Evolutionary conservation across 2,888 invertebrate genomes (phyloP).

Genomic region (Deilephila elpenor): DNA sequence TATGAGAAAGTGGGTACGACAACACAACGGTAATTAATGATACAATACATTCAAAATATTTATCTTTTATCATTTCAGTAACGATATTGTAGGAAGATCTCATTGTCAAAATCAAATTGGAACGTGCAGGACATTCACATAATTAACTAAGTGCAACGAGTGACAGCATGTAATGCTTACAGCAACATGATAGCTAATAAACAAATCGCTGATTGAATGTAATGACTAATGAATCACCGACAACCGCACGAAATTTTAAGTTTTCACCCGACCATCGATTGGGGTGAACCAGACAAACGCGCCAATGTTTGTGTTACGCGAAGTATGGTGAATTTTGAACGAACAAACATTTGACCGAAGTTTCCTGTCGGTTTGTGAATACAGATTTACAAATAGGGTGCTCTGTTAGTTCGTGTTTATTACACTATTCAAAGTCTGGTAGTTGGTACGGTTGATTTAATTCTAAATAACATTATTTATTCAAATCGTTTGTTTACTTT

Average conservation of each 20-base stretch:
- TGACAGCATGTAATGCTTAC: neutral
- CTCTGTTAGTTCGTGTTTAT: slow-evolving; percentile 3
- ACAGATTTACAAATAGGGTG: slow-evolving; percentile 12
- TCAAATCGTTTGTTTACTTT: neutral
- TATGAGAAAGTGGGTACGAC: too few relatives aligned
- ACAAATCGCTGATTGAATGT: neutral
- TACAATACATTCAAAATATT: too few relatives aligned
- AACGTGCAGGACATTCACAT: neutral
- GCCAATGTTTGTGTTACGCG: slow-evolving; percentile 21
- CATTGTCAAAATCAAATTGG: neutral
- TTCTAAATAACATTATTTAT: neutral
- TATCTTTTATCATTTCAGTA: too few relatives aligned
- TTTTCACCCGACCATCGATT: slow-evolving; percentile 16
- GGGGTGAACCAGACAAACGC: slow-evolving; percentile 11
- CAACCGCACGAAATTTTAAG: slow-evolving; percentile 14
- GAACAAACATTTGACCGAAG: slow-evolving; percentile 21
- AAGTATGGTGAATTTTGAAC: slow-evolving; percentile 25
- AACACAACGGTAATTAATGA: too few relatives aligned
- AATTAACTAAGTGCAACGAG: neutral
- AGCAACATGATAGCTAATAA: neutral
- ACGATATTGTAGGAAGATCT: neutral
- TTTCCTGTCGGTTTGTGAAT: neutral
- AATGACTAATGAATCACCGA: slow-evolving; percentile 19
- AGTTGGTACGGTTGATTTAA: neutral
- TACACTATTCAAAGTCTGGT: neutral